Conservation (phyloP, 2,797 vertebrate genomes). For the Leptatherina wallacei region DNA sequence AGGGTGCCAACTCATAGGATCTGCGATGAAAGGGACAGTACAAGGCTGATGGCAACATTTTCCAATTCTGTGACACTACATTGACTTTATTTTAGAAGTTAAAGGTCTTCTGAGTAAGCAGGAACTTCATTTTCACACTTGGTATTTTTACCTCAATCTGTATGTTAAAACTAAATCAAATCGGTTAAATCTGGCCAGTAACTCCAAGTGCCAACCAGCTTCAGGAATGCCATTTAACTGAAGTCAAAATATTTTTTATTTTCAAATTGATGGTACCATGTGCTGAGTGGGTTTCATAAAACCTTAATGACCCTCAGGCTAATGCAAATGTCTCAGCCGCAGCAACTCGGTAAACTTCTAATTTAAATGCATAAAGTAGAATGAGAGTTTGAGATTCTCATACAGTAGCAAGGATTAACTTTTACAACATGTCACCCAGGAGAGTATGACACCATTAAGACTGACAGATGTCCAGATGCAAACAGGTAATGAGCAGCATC, state of each 20-base stretch:
- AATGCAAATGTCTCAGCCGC: constrained; percentile 58
- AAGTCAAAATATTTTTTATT: constrained; percentile 59
- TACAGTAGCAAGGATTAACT: constrained; percentile 35
- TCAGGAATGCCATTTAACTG: constrained; percentile 43
- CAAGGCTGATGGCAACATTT: background rate
- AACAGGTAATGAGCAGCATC: constrained; percentile 14
- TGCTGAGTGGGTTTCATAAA: constrained; percentile 58
- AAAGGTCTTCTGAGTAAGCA: constrained; percentile 3
- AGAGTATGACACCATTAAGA: constrained; percentile 32
- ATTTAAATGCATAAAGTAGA: constrained; percentile 67
- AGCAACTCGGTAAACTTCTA: constrained; percentile 46
- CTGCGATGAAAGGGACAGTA: background rate
- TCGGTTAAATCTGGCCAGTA: constrained; percentile 53
- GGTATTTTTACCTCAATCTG: constrained; percentile 51
- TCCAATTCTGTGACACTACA: background rate
- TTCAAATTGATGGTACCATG: constrained; percentile 48
- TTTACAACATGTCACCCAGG: constrained; percentile 19
- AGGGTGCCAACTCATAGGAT: background rate
- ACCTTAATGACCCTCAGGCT: constrained; percentile 51
- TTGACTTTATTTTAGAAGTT: constrained; percentile 6
- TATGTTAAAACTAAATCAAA: constrained; percentile 46
- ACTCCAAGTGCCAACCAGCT: constrained; percentile 31
- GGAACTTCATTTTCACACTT: constrained; percentile 30
- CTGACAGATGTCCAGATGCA: constrained; percentile 17
- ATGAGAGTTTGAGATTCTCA: constrained; percentile 45